phyloP scores from a whole-genome alignment of 2,888 invertebrate genomes.

The Schrankia costaestrigalis region DNA sequence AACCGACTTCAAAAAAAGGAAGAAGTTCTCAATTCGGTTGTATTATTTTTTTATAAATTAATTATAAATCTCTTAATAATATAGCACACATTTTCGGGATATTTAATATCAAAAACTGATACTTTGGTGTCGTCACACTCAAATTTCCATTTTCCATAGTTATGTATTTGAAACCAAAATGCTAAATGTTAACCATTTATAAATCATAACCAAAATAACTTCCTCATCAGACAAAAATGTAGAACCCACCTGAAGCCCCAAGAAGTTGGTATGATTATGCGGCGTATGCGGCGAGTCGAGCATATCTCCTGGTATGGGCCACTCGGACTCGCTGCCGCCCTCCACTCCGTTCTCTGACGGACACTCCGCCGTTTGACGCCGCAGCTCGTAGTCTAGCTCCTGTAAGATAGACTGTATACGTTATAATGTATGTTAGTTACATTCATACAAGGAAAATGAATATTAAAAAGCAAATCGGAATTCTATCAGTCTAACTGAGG shows the following conservation, averaged over 20 bases:
- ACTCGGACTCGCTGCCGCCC: constrained; percentile 80
- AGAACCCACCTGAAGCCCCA: constrained; percentile 75
- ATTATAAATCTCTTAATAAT: too few relatives aligned
- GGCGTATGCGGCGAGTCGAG: constrained; percentile 81
- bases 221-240: too few relatives aligned
- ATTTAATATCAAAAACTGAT: too few relatives aligned
- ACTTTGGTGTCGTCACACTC: too few relatives aligned
- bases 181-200: neutral
- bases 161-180: neutral
- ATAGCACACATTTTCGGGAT: too few relatives aligned
- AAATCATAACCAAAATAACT: neutral
- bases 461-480: neutral
- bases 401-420: constrained; percentile 35
- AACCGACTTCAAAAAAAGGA: too few relatives aligned
- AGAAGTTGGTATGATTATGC: constrained; percentile 79
- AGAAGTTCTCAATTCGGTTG: too few relatives aligned
- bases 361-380: constrained; percentile 82
- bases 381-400: constrained; percentile 89
- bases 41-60: too few relatives aligned
- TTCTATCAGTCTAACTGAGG: too few relatives aligned
- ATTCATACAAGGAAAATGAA: neutral
- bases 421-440: constrained; percentile 8
- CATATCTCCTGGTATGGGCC: constrained; percentile 83
- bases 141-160: neutral
- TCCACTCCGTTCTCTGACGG: constrained; percentile 80